phyloP scores from a whole-genome alignment of 1,140 invertebrate species.

The Drosophila jambulina region DNA sequence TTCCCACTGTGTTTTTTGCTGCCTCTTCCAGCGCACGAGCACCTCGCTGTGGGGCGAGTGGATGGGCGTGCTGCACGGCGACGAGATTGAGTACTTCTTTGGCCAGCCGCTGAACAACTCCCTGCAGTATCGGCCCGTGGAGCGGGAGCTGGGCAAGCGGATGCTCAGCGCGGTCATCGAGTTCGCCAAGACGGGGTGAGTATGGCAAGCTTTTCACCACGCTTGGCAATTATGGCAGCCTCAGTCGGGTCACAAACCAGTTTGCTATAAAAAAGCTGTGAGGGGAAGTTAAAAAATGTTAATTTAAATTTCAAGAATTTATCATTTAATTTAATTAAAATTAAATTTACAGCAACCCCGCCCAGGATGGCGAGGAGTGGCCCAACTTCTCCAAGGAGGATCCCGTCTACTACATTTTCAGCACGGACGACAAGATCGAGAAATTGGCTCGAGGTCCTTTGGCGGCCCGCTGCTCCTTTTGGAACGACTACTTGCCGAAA shows the following conservation, averaged over 20 bases:
- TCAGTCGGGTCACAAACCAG: constrained; percentile 1
- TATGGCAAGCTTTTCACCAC: constrained; percentile 48
- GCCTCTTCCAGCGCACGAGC: constrained; percentile 91
- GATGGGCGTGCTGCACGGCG: constrained; percentile 99
- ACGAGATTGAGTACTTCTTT: constrained; percentile 98
- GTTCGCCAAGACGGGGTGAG: constrained; percentile 95
- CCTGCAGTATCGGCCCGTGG: constrained; percentile 91
- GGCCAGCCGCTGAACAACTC: constrained; percentile 95
- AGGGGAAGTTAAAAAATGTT: neutral
- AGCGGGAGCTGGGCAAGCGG: constrained; percentile 92
- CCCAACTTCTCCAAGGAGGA: constrained; percentile 93
- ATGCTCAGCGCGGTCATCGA: constrained; percentile 95
- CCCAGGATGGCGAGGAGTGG: constrained; percentile 93
- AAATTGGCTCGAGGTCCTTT: constrained; percentile 91
- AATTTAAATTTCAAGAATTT: neutral
- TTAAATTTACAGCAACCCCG: constrained; percentile 89
- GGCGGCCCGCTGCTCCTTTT: constrained; percentile 96
- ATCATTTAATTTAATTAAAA: neutral
- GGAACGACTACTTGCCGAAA: constrained; percentile 96
- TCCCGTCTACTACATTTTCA: constrained; percentile 95
- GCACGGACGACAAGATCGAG: constrained; percentile 88
- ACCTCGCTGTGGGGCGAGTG: constrained; percentile 97
- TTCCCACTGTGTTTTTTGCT: constrained; percentile 4
- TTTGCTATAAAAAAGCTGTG: constrained; percentile 26
- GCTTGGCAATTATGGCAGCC: constrained; percentile 30